phyloP scores from a whole-genome alignment of 2,888 invertebrate genomes.

The Iselma pallidipennis region DNA sequence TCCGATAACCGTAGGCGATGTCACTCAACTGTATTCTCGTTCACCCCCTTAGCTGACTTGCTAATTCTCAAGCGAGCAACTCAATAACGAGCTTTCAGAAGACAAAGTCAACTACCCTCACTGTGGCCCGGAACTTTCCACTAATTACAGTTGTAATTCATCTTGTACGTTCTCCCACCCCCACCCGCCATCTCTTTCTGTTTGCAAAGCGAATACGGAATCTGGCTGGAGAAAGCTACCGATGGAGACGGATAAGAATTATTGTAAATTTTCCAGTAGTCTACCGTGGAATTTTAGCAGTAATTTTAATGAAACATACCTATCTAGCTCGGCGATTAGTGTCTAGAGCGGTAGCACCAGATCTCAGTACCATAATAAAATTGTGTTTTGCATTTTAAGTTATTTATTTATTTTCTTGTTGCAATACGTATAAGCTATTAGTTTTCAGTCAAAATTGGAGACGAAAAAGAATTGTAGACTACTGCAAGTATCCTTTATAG shows the following conservation, averaged over 20 bases:
- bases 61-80: slow-evolving; percentile 40
- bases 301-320: not conserved
- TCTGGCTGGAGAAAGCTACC: not conserved
- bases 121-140: slow-evolving; percentile 39
- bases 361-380: not conserved
- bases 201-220: not conserved
- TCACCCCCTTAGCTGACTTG: slow-evolving; percentile 28
- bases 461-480: too few relatives aligned
- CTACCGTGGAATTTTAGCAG: not conserved
- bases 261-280: not conserved
- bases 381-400: not conserved
- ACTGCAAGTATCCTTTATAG: too few relatives aligned
- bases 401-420: too few relatives aligned
- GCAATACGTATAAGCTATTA: too few relatives aligned
- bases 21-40: slow-evolving; percentile 22
- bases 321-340: too few relatives aligned
- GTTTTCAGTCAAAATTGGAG: not conserved
- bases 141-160: slow-evolving; percentile 48
- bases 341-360: too few relatives aligned
- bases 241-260: not conserved
- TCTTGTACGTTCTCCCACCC: slow-evolving; percentile 30
- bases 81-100: slow-evolving; percentile 40
- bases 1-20: slow-evolving; percentile 15
- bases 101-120: slow-evolving; percentile 41
- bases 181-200: not conserved